Percentiles rank a stretch among this genome's conserved stretches.
Evolutionary conservation across 2,797 vertebrate genomes (phyloP).

Genomic region (Eulemur albifrons): DNA sequence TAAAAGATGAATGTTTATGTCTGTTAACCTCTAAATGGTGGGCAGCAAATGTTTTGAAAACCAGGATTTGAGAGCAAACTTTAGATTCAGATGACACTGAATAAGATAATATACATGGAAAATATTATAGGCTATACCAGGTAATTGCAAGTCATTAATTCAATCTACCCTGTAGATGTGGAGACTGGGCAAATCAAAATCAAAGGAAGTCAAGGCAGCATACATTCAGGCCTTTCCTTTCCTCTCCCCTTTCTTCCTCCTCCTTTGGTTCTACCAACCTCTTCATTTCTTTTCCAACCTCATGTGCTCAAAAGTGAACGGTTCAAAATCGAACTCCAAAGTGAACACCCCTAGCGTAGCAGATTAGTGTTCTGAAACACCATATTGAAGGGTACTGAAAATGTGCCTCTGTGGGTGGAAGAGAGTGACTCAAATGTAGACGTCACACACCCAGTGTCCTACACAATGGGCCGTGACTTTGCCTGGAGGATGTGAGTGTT

Average conservation of each 20-base stretch:
- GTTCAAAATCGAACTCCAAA: background rate
- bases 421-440: background rate
- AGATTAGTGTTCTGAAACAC: background rate
- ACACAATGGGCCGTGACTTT: background rate
- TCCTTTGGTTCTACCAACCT: background rate
- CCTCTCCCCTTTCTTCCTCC: background rate
- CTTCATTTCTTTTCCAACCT: background rate
- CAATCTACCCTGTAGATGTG: background rate
- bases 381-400: background rate
- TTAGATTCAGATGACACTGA: background rate
- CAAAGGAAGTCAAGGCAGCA: background rate
- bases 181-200: background rate
- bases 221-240: background rate
- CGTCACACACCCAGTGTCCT: background rate
- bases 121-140: background rate
- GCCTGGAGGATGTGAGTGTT: background rate
- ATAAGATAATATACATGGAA: background rate
- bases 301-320: background rate
- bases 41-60: constrained; percentile 11
- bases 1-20: background rate
- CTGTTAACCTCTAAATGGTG: background rate
- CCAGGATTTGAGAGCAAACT: background rate
- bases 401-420: background rate
- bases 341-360: background rate
- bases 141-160: background rate